phyloP scores from a whole-genome alignment of 2,888 invertebrate genomes.

The Epirrita christyi region DNA sequence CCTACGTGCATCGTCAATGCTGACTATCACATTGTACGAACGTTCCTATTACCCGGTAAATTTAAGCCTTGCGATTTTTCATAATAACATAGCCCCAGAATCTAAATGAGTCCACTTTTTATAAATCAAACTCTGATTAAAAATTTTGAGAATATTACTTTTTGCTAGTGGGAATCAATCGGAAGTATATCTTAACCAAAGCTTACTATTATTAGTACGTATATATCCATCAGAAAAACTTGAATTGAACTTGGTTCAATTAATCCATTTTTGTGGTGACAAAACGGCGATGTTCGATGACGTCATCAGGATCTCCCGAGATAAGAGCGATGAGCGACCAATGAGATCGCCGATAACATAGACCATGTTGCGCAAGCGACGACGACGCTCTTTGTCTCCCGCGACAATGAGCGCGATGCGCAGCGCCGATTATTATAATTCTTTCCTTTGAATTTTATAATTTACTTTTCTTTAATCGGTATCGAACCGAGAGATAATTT shows the following conservation, averaged over 20 bases:
- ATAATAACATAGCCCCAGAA: too few species aligned
- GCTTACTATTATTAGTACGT: conserved; percentile 8
- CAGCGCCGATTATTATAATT: conserved; percentile 30
- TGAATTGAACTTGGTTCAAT: conserved; percentile 20
- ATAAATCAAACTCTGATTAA: too few species aligned
- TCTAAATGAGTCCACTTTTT: too few species aligned
- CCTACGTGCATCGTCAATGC: not conserved
- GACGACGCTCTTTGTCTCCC: conserved; percentile 31
- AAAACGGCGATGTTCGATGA: not conserved
- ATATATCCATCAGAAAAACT: conserved; percentile 20
- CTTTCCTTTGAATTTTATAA: conserved; percentile 33
- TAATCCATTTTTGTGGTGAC: conserved; percentile 27
- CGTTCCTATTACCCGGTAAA: too few species aligned
- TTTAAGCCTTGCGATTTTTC: too few species aligned
- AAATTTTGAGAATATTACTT: too few species aligned
- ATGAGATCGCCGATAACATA: conserved; percentile 2
- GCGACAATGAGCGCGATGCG: conserved; percentile 26
- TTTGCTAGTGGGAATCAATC: too few species aligned
- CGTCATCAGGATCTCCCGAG: not conserved
- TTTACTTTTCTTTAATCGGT: conserved; percentile 30
- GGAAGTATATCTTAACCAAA: too few species aligned
- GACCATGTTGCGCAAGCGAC: conserved; percentile 11
- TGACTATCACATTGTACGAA: too few species aligned
- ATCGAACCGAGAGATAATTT: conserved; percentile 28
- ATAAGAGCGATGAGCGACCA: not conserved